Evolutionary conservation across 1,140 invertebrate species (phyloP).

Genomic region (Dinoponera quadriceps): DNA sequence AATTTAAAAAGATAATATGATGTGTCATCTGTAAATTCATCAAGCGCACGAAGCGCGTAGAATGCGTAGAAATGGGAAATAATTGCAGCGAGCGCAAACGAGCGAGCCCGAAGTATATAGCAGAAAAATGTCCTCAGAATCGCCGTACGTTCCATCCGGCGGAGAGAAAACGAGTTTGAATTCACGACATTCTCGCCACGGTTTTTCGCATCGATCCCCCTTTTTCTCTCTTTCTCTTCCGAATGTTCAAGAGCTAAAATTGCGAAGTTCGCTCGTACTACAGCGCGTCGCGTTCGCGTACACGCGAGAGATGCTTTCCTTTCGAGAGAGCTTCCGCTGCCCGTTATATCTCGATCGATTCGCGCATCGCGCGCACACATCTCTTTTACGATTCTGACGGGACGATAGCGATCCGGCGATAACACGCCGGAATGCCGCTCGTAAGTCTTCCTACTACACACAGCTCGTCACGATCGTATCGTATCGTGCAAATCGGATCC

Average conservation of each 20-base stretch:
- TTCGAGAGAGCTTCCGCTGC: conserved; percentile 20
- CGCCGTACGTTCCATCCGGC: neutral
- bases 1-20: too few relatives aligned
- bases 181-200: neutral
- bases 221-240: neutral
- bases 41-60: too few relatives aligned
- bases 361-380: conserved; percentile 33
- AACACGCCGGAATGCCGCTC: conserved; percentile 28
- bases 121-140: neutral
- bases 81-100: neutral
- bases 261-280: neutral
- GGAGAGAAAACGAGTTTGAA: neutral
- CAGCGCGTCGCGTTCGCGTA: neutral
- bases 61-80: neutral
- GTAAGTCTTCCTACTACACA: conserved; percentile 47
- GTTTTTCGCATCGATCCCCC: neutral
- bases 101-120: neutral
- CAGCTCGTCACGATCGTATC: conserved; percentile 23
- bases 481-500: conserved; percentile 41
- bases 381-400: conserved; percentile 39
- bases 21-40: neutral
- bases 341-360: conserved; percentile 48
- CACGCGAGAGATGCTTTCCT: conserved; percentile 9
- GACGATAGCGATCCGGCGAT: conserved; percentile 46
- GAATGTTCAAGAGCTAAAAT: conserved; percentile 17